Evolutionary conservation across 2,888 invertebrate genomes (phyloP).

Genomic region (Gibbula magus): DNA sequence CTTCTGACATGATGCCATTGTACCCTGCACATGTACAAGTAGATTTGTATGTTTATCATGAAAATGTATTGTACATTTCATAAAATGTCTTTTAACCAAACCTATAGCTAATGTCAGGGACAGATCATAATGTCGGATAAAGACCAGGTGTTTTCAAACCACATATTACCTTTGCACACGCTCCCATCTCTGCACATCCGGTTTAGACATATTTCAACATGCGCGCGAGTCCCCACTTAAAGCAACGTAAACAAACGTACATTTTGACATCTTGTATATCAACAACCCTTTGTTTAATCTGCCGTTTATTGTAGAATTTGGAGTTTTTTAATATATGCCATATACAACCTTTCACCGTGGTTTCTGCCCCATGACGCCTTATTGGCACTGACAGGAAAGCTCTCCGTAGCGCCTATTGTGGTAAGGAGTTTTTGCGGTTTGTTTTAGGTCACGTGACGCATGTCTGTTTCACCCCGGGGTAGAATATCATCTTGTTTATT

Average conservation of each 20-base stretch:
- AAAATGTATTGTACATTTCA: too few relatives aligned
- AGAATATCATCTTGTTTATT: background rate
- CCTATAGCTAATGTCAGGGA: too few relatives aligned
- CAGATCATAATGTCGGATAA: too few relatives aligned
- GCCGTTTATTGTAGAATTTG: background rate
- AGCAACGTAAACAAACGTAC: background rate
- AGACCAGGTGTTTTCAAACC: too few relatives aligned
- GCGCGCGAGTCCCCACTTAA: background rate
- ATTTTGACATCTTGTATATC: conserved; percentile 10
- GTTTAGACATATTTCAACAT: background rate
- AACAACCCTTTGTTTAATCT: conserved; percentile 15
- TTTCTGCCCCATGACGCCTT: background rate
- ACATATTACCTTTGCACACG: background rate
- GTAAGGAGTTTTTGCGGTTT: background rate
- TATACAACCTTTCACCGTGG: background rate
- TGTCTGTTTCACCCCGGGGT: background rate
- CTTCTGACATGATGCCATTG: too few relatives aligned
- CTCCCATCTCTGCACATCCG: background rate
- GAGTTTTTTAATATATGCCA: conserved; percentile 2
- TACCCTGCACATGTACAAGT: too few relatives aligned
- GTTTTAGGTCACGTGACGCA: background rate
- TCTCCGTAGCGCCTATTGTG: background rate
- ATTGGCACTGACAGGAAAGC: background rate
- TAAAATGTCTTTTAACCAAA: too few relatives aligned
- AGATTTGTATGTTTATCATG: too few relatives aligned